Conservation (phyloP, 2,113 vertebrate species). For the Machaerirhynchus nigripectus region DNA sequence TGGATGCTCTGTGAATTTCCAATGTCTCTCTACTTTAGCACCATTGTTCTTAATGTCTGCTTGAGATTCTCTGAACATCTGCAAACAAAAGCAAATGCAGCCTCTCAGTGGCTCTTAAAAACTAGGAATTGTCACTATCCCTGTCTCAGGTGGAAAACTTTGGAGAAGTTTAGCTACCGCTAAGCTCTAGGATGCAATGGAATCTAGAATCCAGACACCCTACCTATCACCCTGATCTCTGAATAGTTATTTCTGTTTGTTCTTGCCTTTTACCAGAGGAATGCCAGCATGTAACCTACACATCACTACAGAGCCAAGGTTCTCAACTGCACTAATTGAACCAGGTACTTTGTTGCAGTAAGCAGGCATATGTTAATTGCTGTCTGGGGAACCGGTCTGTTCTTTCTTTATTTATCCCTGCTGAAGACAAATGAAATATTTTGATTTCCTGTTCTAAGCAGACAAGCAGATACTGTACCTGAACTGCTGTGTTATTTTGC, state of each 20-base stretch:
- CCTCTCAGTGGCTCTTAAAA: not conserved
- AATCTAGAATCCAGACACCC: not conserved
- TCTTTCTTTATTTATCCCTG: not conserved
- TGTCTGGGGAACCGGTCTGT: not conserved
- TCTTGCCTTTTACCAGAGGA: not conserved
- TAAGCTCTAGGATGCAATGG: not conserved
- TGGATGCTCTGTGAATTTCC: not conserved
- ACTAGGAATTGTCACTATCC: not conserved
- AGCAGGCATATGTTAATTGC: not conserved
- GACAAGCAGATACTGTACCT: not conserved
- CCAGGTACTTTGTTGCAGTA: not conserved
- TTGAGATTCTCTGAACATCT: not conserved
- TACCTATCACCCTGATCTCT: not conserved
- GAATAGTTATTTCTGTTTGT: not conserved
- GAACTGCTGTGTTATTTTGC: not conserved
- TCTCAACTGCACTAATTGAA: not conserved
- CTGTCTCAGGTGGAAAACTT: not conserved
- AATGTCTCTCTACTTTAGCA: not conserved
- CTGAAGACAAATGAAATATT: not conserved
- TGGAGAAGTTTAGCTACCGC: not conserved
- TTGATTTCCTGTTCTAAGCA: not conserved
- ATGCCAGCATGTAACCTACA: not conserved
- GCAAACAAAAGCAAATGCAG: not conserved
- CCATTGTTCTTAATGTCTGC: not conserved
- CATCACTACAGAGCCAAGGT: not conserved